Conservation (phyloP, 2,797 vertebrate genomes). For the Cossypha dichroa region DNA sequence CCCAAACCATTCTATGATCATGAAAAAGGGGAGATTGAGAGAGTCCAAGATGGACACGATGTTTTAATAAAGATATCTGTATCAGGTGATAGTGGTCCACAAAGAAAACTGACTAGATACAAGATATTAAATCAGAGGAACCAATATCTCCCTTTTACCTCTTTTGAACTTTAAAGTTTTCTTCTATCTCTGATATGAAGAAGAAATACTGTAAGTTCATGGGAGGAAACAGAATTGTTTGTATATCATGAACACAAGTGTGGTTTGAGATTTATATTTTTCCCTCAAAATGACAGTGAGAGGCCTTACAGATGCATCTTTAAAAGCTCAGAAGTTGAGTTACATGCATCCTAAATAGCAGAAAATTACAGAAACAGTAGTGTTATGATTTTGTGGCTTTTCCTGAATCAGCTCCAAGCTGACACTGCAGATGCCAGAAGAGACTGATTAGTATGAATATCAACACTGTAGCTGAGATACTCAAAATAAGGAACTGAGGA, state of each 20-base stretch:
- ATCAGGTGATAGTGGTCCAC: background rate
- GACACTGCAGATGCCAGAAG: slow-evolving; percentile 3
- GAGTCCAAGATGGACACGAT: background rate
- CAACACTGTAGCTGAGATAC: background rate
- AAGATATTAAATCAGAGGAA: background rate
- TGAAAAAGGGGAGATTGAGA: background rate
- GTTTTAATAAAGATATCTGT: background rate
- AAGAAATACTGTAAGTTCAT: background rate
- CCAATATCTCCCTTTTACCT: background rate
- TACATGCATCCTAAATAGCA: background rate
- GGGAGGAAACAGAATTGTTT: background rate
- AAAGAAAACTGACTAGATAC: background rate
- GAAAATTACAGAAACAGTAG: background rate
- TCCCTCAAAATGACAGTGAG: background rate
- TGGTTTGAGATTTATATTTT: background rate
- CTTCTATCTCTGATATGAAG: background rate
- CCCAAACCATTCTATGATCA: background rate
- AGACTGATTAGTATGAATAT: background rate
- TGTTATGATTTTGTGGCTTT: background rate
- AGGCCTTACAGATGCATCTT: background rate
- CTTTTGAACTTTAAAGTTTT: background rate
- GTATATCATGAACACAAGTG: background rate
- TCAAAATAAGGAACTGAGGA: background rate
- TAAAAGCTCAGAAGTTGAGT: background rate
- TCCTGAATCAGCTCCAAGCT: slow-evolving; percentile 1